phyloP scores from a whole-genome alignment of 2,797 vertebrate species.

The Ammospiza maritima region DNA sequence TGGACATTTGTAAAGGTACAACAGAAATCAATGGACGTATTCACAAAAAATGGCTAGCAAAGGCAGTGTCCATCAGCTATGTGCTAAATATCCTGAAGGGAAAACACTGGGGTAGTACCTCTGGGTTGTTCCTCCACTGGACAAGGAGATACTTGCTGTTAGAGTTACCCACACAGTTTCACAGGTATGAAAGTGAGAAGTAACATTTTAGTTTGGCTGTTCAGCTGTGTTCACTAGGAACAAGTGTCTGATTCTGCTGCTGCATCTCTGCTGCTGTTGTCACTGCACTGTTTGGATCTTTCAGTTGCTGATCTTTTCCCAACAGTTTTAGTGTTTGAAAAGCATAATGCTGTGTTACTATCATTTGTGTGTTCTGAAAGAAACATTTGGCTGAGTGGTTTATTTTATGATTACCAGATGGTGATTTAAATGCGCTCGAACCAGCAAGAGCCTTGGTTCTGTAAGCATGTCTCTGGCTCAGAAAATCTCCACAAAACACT shows the following conservation, averaged over 20 bases:
- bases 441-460: not conserved
- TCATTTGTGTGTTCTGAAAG: constrained; percentile 21
- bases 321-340: constrained; percentile 2
- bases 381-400: constrained; percentile 13
- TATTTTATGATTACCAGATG: constrained; percentile 42
- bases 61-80: not conserved
- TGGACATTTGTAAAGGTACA: not conserved
- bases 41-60: not conserved
- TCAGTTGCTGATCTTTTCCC: not conserved
- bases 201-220: not conserved
- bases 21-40: not conserved
- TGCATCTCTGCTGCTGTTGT: not conserved
- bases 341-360: constrained; percentile 12
- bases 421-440: not conserved
- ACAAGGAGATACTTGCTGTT: not conserved
- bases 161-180: not conserved
- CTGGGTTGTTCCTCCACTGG: not conserved
- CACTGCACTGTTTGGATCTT: constrained; percentile 3
- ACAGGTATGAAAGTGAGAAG: not conserved
- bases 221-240: not conserved
- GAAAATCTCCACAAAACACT: constrained; percentile 18
- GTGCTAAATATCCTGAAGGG: not conserved
- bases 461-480: not conserved
- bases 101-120: not conserved
- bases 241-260: not conserved